Evolutionary conservation across 1,140 invertebrate species (phyloP), one percentile per base, ranked within the genome.

Genomic region (Bilobella aurantiaca): DNA sequence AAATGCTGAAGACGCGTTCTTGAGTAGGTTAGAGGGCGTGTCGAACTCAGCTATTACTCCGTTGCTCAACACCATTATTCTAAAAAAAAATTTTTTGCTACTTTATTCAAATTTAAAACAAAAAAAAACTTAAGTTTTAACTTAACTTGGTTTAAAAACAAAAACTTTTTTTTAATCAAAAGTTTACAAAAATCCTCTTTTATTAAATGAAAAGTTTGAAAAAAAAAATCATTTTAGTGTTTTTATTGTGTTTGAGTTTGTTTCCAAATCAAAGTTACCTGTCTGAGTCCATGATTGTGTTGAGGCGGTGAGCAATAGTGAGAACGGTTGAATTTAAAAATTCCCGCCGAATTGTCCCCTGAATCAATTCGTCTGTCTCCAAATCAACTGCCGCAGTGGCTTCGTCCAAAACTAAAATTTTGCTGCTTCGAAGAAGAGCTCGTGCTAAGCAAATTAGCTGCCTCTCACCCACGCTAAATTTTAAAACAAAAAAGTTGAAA

Each of bases 301-400:
- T 93, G 58, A 96, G 83, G 31, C 93, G 84, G 79, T 96, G 93
- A 56, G 93, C 93, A 77, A 96, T 96, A 0, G 93, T 96, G 32
- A 96, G 81, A 61, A 96, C 87, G 21, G 93, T 96, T 77, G 90
- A 92, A 67, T 89, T 82, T 71, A 82, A 84, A 77, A 96, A 96
- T 76, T 94, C 88, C 47, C 84, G 82, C 28, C 90, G 83, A 63
- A 82, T 81, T 3, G 77, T 78, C 65, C 83, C 81, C 79, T 94
- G 91, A 75, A 95, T 94, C 32, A 95, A 83, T 78, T 93, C 90
- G 77, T 95, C 92, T 0, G 90, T 93, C 83, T 93, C 90, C 49
- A 92, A 79, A 81, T 96, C 93, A 25, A 96, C 90, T 68, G 91
- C 91, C 3, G 92, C 92, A 30, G 93, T 96, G n/a, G 92, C 92